Conservation (phyloP, 2,113 vertebrate species). For the Phalacrocorax brasilianus region DNA sequence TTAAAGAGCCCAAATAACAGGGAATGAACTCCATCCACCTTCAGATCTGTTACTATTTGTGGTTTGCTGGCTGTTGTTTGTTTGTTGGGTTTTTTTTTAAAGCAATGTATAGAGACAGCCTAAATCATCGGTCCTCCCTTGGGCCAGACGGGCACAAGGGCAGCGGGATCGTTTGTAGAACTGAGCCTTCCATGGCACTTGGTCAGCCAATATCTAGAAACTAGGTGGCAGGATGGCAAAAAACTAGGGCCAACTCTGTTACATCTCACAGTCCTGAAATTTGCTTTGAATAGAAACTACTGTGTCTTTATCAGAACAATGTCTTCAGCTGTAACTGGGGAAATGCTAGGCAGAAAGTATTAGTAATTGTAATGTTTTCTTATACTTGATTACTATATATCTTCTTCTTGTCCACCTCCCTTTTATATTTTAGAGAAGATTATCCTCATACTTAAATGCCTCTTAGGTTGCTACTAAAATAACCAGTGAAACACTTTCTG, state of each 20-base stretch:
- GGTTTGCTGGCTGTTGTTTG: neutral
- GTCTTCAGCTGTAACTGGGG: neutral
- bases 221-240: neutral
- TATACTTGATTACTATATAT: neutral
- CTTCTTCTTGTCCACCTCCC: neutral
- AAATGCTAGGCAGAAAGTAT: neutral
- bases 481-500: neutral
- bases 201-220: neutral
- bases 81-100: neutral
- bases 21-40: neutral
- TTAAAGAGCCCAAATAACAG: neutral
- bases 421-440: neutral
- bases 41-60: neutral
- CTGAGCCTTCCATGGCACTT: neutral
- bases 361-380: neutral
- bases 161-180: accelerated
- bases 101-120: neutral
- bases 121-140: neutral
- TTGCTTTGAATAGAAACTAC: neutral
- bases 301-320: neutral
- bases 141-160: neutral
- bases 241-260: neutral
- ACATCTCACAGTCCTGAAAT: neutral
- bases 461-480: neutral
- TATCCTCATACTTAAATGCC: neutral